Base-by-base conservation (phyloP, 2,888 invertebrate species). In the Terebella lapidaria region DNA sequence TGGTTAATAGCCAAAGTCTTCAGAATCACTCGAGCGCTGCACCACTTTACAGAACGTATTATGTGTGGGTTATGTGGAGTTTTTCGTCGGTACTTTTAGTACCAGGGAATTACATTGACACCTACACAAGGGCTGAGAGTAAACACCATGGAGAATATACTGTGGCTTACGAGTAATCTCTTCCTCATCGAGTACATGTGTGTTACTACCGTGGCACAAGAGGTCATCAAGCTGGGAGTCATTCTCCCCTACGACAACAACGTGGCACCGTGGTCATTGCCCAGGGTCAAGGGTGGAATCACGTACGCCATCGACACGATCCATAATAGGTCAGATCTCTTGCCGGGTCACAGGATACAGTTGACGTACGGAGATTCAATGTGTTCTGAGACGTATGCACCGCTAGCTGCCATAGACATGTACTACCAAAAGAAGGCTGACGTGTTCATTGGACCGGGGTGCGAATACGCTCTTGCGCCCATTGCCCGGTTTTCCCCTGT, bases 401-500 rank as follows among this genome's bases (percentile, higher is more conserved):
- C 78, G 0, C 62, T 78, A 27, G 69, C 66, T 1, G 78, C 76
- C n/a, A 71, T 79, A 25, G 74, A 77, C 35, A 70, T 77, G 64
- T 72, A 71, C 61, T 61, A 72, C 42, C 63, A 72, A 20, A 65
- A 70, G 20, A 55, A 58, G 18, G 74, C 74, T 1, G 60, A 76
- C 56, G 74, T 78, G 1, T 79, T 78, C 58, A 57, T 79, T 3
- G 78, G 79, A 0, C 78, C 78, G 0, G 72, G 71, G 24, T 78
- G 78, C 59, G 74, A 74, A 57, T 79, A 92, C 52, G 92, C 92
- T 1, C 80, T 93, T 71, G 92, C 93, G 73, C 92, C 93, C 0
- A 91, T 94, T 1, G 93, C 93, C 3, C 83, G 92, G 62, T 84
- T 92, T 58, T 91, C 92, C 0, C 90, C 91, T 1, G 91, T 90